Conservation (phyloP, 2,113 vertebrate species). For the Hiodon tergisus region DNA sequence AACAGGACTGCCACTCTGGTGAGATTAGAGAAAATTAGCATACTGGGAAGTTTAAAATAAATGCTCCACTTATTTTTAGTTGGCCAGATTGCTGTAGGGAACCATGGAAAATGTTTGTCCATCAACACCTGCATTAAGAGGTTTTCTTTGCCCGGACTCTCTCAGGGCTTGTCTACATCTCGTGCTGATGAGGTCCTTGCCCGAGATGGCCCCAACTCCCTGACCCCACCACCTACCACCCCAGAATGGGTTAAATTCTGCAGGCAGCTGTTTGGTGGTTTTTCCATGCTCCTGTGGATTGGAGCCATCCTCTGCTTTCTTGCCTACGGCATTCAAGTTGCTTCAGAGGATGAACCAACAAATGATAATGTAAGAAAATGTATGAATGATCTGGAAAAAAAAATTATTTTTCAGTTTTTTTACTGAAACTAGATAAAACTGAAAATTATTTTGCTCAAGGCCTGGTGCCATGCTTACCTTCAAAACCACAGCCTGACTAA, state of each 20-base stretch:
- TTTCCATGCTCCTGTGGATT: slow-evolving; percentile 92
- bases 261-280: slow-evolving; percentile 89
- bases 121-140: too few relatives aligned
- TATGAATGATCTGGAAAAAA: too few relatives aligned
- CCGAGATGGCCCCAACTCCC: slow-evolving; percentile 86
- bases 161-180: slow-evolving; percentile 74
- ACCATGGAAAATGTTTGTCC: too few relatives aligned
- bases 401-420: too few relatives aligned
- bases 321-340: slow-evolving; percentile 76
- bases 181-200: slow-evolving; percentile 85
- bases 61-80: not conserved
- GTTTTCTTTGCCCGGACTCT: not conserved
- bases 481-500: too few relatives aligned
- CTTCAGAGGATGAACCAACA: slow-evolving; percentile 68
- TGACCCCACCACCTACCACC: slow-evolving; percentile 89
- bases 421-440: not conserved
- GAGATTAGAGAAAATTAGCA: not conserved
- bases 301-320: slow-evolving; percentile 92
- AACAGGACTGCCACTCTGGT: too few relatives aligned
- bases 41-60: not conserved
- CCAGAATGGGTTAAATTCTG: slow-evolving; percentile 98
- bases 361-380: slow-evolving; percentile 77
- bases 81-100: not conserved
- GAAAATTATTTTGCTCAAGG: too few relatives aligned
- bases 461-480: too few relatives aligned